Percentiles rank a stretch among this genome's conserved stretches.
phyloP scores from a whole-genome alignment of 2,888 invertebrate species.

The Dione vanillae region DNA sequence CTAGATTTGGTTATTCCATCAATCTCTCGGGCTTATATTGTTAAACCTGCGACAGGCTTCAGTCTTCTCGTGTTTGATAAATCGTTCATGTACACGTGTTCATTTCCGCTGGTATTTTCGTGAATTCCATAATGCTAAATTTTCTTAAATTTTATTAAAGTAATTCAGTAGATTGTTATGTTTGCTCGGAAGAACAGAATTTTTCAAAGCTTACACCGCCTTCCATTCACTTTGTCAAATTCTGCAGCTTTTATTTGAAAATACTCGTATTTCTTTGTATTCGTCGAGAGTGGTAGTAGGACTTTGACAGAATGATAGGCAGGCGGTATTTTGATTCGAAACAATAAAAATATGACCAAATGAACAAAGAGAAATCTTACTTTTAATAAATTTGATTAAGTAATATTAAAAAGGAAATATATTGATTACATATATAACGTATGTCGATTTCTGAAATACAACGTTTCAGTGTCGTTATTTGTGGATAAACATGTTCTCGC shows the following conservation, averaged over 20 bases:
- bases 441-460: neutral
- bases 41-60: constrained; percentile 27
- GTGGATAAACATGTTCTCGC: neutral
- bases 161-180: no score
- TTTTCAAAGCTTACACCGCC: neutral
- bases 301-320: neutral
- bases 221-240: neutral
- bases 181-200: no score
- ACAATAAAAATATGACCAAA: no score
- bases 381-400: no score
- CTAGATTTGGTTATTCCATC: constrained; percentile 39
- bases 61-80: constrained; percentile 28
- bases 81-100: constrained; percentile 13
- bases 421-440: neutral
- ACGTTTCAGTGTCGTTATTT: neutral
- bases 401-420: no score
- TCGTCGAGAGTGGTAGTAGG: neutral
- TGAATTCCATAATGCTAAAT: neutral
- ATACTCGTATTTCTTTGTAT: constrained; percentile 4
- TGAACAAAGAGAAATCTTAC: no score
- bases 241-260: neutral
- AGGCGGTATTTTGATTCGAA: neutral
- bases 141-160: constrained; percentile 4
- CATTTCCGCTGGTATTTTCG: constrained; percentile 4
- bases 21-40: constrained; percentile 33